Evolutionary conservation across 1,140 invertebrate genomes (phyloP).

Genomic region (Bombyx mandarina): DNA sequence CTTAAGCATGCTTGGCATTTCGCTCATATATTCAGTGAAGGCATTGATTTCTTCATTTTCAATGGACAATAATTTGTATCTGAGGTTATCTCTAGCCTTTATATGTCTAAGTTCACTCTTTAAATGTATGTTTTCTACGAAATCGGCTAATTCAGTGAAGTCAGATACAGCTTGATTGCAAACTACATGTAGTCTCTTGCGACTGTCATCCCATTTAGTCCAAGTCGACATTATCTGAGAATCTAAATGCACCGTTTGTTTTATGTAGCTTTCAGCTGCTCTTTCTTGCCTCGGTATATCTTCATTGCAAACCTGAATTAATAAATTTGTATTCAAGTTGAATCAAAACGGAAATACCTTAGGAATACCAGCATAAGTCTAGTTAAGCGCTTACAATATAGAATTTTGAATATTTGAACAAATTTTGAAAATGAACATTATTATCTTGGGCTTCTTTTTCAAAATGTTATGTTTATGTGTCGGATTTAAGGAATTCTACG

Average conservation of each 20-base stretch:
- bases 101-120: constrained; percentile 31
- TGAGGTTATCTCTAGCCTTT: constrained; percentile 33
- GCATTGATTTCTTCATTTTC: constrained; percentile 49
- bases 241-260: constrained; percentile 38
- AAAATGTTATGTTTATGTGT: too few species aligned
- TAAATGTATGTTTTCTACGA: constrained; percentile 34
- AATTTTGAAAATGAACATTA: too few species aligned
- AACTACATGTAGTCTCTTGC: constrained; percentile 25
- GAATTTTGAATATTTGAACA: too few species aligned
- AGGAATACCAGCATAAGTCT: too few species aligned
- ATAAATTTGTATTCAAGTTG: too few species aligned
- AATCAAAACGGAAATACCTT: too few species aligned
- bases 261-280: constrained; percentile 43
- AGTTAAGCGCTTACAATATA: too few species aligned
- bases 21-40: constrained; percentile 49
- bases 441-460: too few species aligned
- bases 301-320: constrained; percentile 45
- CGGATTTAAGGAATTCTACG: too few species aligned
- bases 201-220: constrained; percentile 40
- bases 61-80: constrained; percentile 38
- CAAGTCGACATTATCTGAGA: constrained; percentile 32
- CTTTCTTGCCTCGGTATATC: constrained; percentile 55
- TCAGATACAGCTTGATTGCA: constrained; percentile 31
- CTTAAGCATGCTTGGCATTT: constrained; percentile 56
- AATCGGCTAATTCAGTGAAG: constrained; percentile 37